phyloP scores from a whole-genome alignment of 2,797 vertebrate species.

The Lindbergichthys nudifrons region DNA sequence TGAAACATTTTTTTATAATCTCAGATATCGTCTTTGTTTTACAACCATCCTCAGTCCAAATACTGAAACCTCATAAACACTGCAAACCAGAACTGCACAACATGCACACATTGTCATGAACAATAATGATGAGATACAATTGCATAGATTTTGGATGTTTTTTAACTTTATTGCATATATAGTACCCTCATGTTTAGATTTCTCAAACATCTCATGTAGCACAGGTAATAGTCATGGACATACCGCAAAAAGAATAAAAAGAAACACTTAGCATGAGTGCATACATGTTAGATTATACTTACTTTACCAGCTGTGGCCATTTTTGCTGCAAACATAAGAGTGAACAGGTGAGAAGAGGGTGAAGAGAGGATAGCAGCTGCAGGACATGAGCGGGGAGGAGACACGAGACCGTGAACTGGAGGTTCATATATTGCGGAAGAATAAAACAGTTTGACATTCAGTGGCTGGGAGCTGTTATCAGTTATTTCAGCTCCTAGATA shows the following conservation, averaged over 20 bases:
- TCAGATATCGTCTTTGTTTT: too few species aligned
- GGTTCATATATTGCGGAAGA: neutral
- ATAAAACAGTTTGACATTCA: neutral
- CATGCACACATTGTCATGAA: neutral
- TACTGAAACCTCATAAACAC: neutral
- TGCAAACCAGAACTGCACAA: neutral
- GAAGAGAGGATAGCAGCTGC: neutral
- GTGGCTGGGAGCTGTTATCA: constrained; percentile 8
- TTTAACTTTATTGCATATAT: neutral
- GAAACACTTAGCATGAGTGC: neutral
- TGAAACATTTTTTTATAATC: too few species aligned
- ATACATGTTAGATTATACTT: constrained; percentile 15
- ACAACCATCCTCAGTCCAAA: too few species aligned
- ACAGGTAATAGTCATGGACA: neutral
- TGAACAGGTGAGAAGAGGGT: neutral
- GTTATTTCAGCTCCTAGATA: neutral
- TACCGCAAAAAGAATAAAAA: neutral
- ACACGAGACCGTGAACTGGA: neutral
- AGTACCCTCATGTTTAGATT: neutral
- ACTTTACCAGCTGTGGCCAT: constrained; percentile 77
- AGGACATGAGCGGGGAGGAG: neutral
- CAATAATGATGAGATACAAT: neutral
- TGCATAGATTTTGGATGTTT: neutral
- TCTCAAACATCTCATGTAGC: neutral
- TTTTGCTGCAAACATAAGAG: neutral